Evolutionary conservation across 2,888 invertebrate genomes (phyloP).

Genomic region (Noctuana brunneofusca): DNA sequence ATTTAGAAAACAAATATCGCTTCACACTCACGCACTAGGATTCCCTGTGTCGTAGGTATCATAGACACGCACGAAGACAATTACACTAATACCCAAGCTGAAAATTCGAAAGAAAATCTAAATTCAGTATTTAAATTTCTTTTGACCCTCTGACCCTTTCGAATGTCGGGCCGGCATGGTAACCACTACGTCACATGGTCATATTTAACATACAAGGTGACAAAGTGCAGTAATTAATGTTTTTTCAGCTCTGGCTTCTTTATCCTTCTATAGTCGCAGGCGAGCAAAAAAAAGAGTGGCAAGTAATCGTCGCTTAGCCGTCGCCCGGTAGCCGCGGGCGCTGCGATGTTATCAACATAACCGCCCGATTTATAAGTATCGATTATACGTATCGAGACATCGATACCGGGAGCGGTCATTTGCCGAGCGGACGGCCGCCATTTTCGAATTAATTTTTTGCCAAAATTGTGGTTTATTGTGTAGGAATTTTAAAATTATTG

Average conservation of each 20-base stretch:
- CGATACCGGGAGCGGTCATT: slow-evolving; percentile 75
- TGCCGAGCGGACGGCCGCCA: slow-evolving; percentile 46
- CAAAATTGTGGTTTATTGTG: slow-evolving; percentile 35
- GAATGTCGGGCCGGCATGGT: no score
- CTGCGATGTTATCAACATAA: slow-evolving; percentile 81
- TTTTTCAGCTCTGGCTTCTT: neutral
- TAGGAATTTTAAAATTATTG: slow-evolving; percentile 32
- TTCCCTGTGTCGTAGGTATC: no score
- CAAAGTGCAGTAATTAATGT: neutral
- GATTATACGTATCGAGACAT: slow-evolving; percentile 79
- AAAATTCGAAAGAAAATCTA: no score
- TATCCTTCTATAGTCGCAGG: slow-evolving; percentile 46
- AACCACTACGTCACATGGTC: no score
- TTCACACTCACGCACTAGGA: no score
- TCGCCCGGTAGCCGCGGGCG: slow-evolving; percentile 82
- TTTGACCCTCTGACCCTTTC: no score
- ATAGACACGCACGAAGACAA: no score
- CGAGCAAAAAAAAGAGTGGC: slow-evolving; percentile 71
- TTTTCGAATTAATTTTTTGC: slow-evolving; percentile 36
- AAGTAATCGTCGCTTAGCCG: slow-evolving; percentile 81
- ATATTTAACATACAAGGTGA: neutral
- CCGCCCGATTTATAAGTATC: slow-evolving; percentile 82
- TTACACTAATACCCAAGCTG: no score
- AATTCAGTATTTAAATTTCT: no score
- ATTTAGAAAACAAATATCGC: no score